Conservation (phyloP, 2,888 invertebrate species). For the Diplazon laetatorius region DNA sequence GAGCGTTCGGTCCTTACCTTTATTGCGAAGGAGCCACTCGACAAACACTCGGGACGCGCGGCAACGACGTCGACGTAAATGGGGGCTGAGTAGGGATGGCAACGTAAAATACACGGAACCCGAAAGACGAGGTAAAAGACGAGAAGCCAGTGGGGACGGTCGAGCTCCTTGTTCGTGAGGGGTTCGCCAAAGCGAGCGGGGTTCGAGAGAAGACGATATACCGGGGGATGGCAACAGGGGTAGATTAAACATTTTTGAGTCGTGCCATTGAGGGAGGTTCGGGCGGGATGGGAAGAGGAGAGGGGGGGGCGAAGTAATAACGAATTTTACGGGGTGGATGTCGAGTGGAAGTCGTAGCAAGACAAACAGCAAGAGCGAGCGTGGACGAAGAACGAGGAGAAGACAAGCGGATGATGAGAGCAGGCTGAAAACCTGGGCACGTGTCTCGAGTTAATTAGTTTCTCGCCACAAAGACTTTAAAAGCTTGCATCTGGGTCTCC, state of each 20-base stretch:
- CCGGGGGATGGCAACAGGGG: slow-evolving; percentile 33
- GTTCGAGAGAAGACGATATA: slow-evolving; percentile 21
- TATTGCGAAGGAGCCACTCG: slow-evolving; percentile 36
- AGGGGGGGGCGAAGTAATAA: slow-evolving; percentile 63
- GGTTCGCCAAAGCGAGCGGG: slow-evolving; percentile 6
- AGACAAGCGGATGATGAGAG: slow-evolving; percentile 9
- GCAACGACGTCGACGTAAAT: slow-evolving; percentile 12
- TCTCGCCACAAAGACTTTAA: slow-evolving; percentile 66
- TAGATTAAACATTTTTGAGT: slow-evolving; percentile 72
- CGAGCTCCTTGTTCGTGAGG: slow-evolving; percentile 18
- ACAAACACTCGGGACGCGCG: slow-evolving; percentile 37
- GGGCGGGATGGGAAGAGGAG: too few relatives aligned
- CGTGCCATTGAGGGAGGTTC: slow-evolving; percentile 67
- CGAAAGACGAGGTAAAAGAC: slow-evolving; percentile 2
- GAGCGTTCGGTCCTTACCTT: slow-evolving; percentile 35
- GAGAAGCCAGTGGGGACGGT: slow-evolving; percentile 3
- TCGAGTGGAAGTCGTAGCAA: slow-evolving; percentile 30
- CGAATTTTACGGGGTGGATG: slow-evolving; percentile 67
- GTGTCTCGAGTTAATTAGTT: slow-evolving; percentile 71
- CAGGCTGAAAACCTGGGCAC: slow-evolving; percentile 23
- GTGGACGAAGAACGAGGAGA: slow-evolving; percentile 9
- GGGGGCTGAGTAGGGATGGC: not conserved
- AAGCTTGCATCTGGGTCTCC: slow-evolving; percentile 60
- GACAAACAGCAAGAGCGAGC: slow-evolving; percentile 4
- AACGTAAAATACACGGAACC: slow-evolving; percentile 1